Conservation (phyloP, 2,113 vertebrate species). For the Lepus timidus region DNA sequence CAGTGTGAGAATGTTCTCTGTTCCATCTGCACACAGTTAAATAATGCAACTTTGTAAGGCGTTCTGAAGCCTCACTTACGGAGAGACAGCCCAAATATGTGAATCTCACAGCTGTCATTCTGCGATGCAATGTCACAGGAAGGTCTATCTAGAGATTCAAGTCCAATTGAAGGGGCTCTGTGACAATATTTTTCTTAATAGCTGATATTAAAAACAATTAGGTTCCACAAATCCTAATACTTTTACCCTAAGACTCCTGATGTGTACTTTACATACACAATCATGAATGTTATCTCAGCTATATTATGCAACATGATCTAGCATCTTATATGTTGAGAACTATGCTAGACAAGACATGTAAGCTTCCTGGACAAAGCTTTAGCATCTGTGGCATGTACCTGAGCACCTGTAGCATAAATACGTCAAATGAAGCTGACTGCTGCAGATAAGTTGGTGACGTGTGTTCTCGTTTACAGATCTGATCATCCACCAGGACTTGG, state of each 20-base stretch:
- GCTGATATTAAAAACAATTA: not conserved
- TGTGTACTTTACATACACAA: not conserved
- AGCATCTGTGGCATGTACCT: not conserved
- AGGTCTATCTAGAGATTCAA: not conserved
- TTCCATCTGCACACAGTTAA: not conserved
- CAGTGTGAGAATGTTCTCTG: not conserved
- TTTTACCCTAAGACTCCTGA: not conserved
- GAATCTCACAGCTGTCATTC: not conserved
- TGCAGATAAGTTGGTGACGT: not conserved
- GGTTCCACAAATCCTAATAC: not conserved
- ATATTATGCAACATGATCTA: not conserved
- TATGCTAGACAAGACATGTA: not conserved
- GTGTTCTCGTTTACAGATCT: not conserved
- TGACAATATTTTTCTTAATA: conserved; percentile 2
- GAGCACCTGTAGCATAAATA: not conserved
- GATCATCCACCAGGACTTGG: not conserved
- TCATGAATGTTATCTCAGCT: not conserved
- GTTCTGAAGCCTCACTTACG: not conserved
- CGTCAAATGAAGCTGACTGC: not conserved
- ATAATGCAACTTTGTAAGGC: not conserved
- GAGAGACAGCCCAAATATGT: not conserved
- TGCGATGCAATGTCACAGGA: not conserved
- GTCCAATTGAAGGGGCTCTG: not conserved
- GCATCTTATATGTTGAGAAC: not conserved
- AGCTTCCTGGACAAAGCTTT: not conserved